phyloP scores from a whole-genome alignment of 2,113 vertebrate species.

The Ceyx melanurus region DNA sequence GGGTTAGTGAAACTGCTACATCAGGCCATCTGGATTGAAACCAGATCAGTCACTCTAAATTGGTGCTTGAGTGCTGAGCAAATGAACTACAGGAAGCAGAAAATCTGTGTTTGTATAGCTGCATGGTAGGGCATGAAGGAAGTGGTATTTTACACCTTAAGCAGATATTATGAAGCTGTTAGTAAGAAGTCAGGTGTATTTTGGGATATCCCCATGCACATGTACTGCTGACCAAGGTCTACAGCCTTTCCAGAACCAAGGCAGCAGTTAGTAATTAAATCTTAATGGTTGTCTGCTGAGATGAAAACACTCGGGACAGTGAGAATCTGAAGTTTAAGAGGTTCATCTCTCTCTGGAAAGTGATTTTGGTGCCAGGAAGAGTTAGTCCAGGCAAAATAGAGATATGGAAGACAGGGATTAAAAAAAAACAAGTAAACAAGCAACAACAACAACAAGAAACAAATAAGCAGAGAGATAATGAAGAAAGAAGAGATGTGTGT shows the following conservation, averaged over 20 bases:
- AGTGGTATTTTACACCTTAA: conserved; percentile 20
- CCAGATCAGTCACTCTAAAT: conserved; percentile 50
- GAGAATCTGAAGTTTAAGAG: not conserved
- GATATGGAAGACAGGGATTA: not conserved
- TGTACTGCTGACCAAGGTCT: conserved; percentile 41
- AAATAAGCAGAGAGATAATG: not conserved
- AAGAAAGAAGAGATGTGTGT: not conserved
- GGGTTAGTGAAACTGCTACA: not conserved
- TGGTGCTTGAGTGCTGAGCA: conserved; percentile 23
- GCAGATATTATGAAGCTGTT: conserved; percentile 46
- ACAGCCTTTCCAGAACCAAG: not conserved
- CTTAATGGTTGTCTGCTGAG: conserved; percentile 51
- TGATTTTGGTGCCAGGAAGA: not conserved
- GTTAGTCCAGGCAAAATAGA: not conserved
- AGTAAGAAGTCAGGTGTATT: conserved; percentile 43
- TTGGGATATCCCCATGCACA: not conserved
- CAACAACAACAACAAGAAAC: no score
- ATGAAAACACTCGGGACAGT: not conserved
- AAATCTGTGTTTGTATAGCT: conserved; percentile 43
- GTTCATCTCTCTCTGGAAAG: not conserved
- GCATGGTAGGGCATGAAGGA: not conserved
- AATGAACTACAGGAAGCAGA: conserved; percentile 41
- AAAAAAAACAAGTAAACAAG: not conserved
- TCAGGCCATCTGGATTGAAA: conserved; percentile 55
- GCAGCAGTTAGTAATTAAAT: conserved; percentile 51